Evolutionary conservation across 1,140 invertebrate species (phyloP), one percentile per base, ranked within the genome.

Genomic region (Oryzaephilus surinamensis): DNA sequence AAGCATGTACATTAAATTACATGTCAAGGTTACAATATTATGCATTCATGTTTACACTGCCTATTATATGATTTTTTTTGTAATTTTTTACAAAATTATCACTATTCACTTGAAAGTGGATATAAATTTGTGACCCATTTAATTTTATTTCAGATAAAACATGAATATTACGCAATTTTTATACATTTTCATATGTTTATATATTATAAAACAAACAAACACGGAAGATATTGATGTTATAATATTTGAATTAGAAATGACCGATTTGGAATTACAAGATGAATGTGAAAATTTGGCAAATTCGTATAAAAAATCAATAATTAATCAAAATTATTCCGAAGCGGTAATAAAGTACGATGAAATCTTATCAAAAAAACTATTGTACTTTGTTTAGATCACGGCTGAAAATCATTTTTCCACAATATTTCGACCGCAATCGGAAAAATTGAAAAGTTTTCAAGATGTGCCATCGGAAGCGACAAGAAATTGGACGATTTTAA

Each of bases 401-500:
- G 26, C 20, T 16, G 47, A 51, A 32, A 13, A 46, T 35, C n/a
- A 16, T 12, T 41, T 39, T 19, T 44, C 30, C 6, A 19, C 11
- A 7, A 40, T 50, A 11, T 10, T 54, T 16, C 42, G 47, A 36
- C 6, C 4, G 4, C 41, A 52, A 20, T 30, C 46, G 8, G 24
- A 44, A 19, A 40, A 24, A 8, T 42, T 53, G 14, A 51, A 45
- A 30, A 15, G 15, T 12, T 48, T 45, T 26, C 16, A 44, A 10
- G 38, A 51, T 8, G 34, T 54, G 7, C 46, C 54, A 15, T 57
- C 58, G 6, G 50, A 67, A 4, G 46, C 68, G 8, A 50, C 57
- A 26, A 51, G 68, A 12, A 67, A 67, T 43, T 62, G 66, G 27
- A 63, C 64, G 24, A 50, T 69, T 11, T 41, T 73, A 1, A 47